phyloP scores from a whole-genome alignment of 2,797 vertebrate genomes.

The Tarsius wallacei region DNA sequence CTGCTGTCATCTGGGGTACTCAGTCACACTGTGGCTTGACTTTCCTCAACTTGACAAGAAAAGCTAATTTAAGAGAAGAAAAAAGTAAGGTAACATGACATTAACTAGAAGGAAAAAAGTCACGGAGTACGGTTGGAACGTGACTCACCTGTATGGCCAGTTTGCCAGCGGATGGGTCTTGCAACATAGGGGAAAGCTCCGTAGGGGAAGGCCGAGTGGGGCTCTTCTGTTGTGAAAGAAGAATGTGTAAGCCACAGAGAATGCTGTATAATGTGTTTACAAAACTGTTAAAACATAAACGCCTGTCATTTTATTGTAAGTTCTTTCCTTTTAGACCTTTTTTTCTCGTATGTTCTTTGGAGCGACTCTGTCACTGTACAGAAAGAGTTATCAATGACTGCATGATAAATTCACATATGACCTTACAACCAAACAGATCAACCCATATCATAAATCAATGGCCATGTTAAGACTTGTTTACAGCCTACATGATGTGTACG shows the following conservation, averaged over 20 bases:
- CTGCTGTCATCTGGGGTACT: constrained; percentile 67
- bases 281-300: constrained; percentile 72
- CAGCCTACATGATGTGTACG: constrained; percentile 42
- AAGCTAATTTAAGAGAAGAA: constrained; percentile 91
- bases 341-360: constrained; percentile 63
- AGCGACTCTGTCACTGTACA: constrained; percentile 51
- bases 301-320: constrained; percentile 47
- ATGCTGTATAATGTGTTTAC: constrained; percentile 62
- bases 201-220: constrained; percentile 82
- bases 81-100: constrained; percentile 80
- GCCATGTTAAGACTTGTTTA: constrained; percentile 51
- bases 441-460: constrained; percentile 56
- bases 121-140: constrained; percentile 53
- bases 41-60: constrained; percentile 96
- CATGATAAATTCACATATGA: constrained; percentile 35
- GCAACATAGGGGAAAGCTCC: constrained; percentile 93
- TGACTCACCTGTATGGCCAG: constrained; percentile 94
- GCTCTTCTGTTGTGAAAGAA: constrained; percentile 81
- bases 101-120: constrained; percentile 71
- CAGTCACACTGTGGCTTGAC: constrained; percentile 83
- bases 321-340: neutral
- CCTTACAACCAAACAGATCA: constrained; percentile 71
- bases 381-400: constrained; percentile 63
- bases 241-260: constrained; percentile 57
- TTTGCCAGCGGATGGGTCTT: constrained; percentile 93